A percentile compares a stretch with the other conserved stretches of the same genome.
These are phyloP conservation scores for Polypterus bichir DNA, from an alignment of 2,113 vertebrate genomes.

Conservation along the genomic window DNA sequence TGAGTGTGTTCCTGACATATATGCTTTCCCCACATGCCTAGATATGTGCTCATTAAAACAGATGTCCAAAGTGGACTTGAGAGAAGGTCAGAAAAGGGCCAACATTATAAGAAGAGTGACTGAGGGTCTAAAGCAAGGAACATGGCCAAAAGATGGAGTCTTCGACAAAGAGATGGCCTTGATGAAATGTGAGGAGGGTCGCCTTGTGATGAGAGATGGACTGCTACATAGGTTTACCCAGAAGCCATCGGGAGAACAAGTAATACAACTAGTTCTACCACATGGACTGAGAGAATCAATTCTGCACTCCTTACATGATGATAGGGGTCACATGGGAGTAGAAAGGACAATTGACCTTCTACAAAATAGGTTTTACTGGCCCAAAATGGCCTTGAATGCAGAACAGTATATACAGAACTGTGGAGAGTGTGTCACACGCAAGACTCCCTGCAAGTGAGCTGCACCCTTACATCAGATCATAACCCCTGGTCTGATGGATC, in stretches of 20 bases:
- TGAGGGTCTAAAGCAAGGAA: too few relatives aligned
- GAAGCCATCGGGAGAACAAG: not conserved
- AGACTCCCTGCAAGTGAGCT: not conserved
- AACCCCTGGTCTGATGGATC: slow-evolving; percentile 2
- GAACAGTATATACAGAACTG: slow-evolving; percentile 1
- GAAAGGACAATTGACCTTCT: not conserved
- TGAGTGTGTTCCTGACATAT: too few relatives aligned
- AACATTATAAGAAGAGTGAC: too few relatives aligned
- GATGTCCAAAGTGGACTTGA: too few relatives aligned
- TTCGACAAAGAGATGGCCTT: not conserved
- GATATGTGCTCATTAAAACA: too few relatives aligned
- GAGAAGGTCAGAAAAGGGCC: too few relatives aligned
- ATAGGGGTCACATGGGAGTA: not conserved
- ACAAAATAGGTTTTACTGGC: not conserved
- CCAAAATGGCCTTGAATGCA: not conserved
- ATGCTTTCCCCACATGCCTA: too few relatives aligned
- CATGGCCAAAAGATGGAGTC: not conserved
- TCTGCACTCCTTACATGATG: not conserved
- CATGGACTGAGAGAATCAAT: not conserved
- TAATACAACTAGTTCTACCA: not conserved
- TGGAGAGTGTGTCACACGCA: not conserved
- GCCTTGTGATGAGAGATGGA: not conserved
- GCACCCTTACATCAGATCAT: not conserved
- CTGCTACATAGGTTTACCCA: not conserved
- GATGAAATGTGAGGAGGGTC: not conserved